Evolutionary conservation across 2,113 vertebrate species (phyloP).

Genomic region (Crotophaga sulcirostris): DNA sequence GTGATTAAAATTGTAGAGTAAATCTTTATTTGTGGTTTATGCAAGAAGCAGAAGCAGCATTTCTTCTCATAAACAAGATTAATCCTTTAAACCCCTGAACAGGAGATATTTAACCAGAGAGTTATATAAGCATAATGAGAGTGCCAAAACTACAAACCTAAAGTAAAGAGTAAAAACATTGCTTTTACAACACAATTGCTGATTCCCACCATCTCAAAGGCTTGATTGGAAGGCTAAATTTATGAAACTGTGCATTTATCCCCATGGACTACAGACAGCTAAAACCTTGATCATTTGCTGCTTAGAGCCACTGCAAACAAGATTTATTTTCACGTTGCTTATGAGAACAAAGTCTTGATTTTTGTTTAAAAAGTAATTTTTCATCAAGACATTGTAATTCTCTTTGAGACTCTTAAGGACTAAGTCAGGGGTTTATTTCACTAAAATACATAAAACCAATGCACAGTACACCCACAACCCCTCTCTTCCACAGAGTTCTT

Average conservation of each 20-base stretch:
- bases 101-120: slow-evolving; percentile 4
- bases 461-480: background rate
- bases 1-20: background rate
- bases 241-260: background rate
- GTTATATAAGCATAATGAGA: slow-evolving; percentile 42
- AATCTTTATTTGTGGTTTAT: background rate
- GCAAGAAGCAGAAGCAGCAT: background rate
- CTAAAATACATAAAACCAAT: background rate
- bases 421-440: slow-evolving; percentile 17
- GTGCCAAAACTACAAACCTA: background rate
- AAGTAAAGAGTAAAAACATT: background rate
- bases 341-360: slow-evolving; percentile 29
- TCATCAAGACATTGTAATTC: slow-evolving; percentile 45
- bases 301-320: slow-evolving; percentile 10
- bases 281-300: background rate
- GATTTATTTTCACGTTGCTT: background rate
- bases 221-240: background rate
- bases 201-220: background rate
- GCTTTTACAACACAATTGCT: slow-evolving; percentile 2
- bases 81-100: slow-evolving; percentile 44
- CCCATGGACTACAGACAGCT: background rate
- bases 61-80: slow-evolving; percentile 49
- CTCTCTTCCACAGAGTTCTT: background rate
- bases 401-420: slow-evolving; percentile 19
- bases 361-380: slow-evolving; percentile 47